Evolutionary conservation across 2,888 invertebrate species (phyloP).

Genomic region (Hanleya hanleyi): DNA sequence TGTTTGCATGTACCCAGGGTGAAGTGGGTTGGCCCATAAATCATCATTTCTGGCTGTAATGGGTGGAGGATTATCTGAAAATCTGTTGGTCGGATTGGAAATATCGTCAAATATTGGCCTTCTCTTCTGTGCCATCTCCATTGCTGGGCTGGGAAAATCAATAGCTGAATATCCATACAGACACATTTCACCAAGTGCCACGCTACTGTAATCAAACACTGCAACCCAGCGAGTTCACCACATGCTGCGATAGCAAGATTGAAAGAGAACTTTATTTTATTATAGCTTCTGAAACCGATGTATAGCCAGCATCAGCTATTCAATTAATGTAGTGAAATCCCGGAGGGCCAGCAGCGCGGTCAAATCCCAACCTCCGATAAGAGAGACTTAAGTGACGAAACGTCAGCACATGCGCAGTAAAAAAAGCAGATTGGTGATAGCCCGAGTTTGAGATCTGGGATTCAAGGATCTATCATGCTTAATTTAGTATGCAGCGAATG

Average conservation of each 20-base stretch:
- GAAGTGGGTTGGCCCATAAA: too few relatives aligned
- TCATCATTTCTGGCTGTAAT: too few relatives aligned
- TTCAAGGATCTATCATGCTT: too few relatives aligned
- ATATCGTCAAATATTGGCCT: constrained; percentile 2
- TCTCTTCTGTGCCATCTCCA: not conserved
- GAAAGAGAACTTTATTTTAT: constrained; percentile 11
- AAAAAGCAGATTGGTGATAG: too few relatives aligned
- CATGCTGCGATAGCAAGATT: constrained; percentile 1
- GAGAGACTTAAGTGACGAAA: too few relatives aligned
- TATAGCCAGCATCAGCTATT: not conserved
- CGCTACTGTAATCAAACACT: not conserved
- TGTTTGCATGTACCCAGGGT: too few relatives aligned
- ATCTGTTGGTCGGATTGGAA: constrained; percentile 3
- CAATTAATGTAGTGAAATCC: too few relatives aligned
- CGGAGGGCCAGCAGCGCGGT: too few relatives aligned
- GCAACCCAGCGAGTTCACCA: not conserved
- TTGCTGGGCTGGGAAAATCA: constrained; percentile 12
- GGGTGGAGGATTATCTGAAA: too few relatives aligned
- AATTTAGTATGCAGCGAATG: not conserved
- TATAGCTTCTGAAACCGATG: constrained; percentile 5
- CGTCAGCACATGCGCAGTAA: too few relatives aligned
- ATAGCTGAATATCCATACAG: not conserved
- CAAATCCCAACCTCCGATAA: too few relatives aligned
- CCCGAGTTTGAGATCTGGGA: too few relatives aligned
- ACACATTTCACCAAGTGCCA: not conserved